Conservation (phyloP, 2,797 vertebrate species). For the Aulostomus chinensis region DNA sequence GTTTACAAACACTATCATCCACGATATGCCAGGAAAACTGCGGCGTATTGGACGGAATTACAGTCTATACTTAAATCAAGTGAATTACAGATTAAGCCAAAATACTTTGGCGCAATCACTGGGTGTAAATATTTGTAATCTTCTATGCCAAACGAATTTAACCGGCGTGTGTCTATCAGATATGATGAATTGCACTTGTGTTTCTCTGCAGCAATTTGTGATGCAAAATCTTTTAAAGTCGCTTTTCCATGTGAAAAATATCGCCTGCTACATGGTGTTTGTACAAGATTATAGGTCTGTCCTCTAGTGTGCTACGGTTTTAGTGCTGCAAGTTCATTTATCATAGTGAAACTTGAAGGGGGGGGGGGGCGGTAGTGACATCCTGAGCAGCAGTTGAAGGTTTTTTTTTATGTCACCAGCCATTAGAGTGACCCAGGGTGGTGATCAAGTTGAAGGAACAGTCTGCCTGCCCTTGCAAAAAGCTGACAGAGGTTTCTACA, state of each 20-base stretch:
- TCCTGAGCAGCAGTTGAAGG: slow-evolving; percentile 44
- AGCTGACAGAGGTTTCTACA: slow-evolving; percentile 14
- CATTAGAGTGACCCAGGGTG: slow-evolving; percentile 35
- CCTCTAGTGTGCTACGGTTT: slow-evolving; percentile 13
- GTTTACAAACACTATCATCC: slow-evolving; percentile 90
- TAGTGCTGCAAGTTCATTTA: slow-evolving; percentile 37
- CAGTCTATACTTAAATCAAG: no score
- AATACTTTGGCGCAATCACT: no score
- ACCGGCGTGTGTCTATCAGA: no score
- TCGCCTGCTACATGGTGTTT: slow-evolving; percentile 10
- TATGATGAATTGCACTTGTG: not conserved
- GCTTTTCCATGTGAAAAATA: slow-evolving; percentile 9
- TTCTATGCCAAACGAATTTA: no score
- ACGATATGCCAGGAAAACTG: slow-evolving; percentile 87
- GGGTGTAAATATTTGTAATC: no score
- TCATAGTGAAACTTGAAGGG: slow-evolving; percentile 43
- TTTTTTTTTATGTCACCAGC: slow-evolving; percentile 59
- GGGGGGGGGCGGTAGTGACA: slow-evolving; percentile 15
- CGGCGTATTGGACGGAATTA: slow-evolving; percentile 84
- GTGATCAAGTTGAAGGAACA: slow-evolving; percentile 24
- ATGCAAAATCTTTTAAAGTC: slow-evolving; percentile 13
- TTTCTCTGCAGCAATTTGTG: slow-evolving; percentile 6
- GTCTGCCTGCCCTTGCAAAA: slow-evolving; percentile 43
- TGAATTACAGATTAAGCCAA: no score
- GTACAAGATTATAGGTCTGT: slow-evolving; percentile 1